Base-by-base conservation (phyloP, 2,888 invertebrate genomes). In the Laothoe populi region DNA sequence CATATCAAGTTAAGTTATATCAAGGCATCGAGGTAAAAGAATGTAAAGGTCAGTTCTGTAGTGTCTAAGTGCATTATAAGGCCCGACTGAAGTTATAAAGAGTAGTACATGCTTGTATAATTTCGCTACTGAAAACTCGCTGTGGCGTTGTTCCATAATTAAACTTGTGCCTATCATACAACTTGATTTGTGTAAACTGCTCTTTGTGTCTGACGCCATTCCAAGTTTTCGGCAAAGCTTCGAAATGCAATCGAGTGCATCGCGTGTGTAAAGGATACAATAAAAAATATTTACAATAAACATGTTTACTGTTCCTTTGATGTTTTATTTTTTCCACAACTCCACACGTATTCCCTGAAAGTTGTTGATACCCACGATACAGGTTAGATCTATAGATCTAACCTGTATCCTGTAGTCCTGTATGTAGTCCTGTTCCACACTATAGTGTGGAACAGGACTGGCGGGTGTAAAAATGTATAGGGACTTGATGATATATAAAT, bases 211-310 rank as follows among this genome's bases (percentile, higher is more conserved):
- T 2, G 38, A 73, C 66, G 71, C 73, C 78, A 78, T 80, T 76
- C 75, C 78, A 76, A 81, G 82, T 84, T 81, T 77, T 72, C 67
- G 64, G 69, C 65, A 76, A 80, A 62, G 86, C 86, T 88, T 87
- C 71, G 76, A 77, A 78, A 82, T 53, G 82, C 77, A 81, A 82
- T 82, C 72, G 82, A 85, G 78, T 82, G 85, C 85, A 84, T 87
- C 82, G 88, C 87, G 86, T 87, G 81, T 87, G 82, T 87, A 89
- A 87, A 82, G 79, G 82, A 88, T 88, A 91, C 87, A 91, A 91
- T 90, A 91, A 91, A n/a, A 86, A 86, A 87, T 91, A 91, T 92
- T 91, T 90, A 90, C 90, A 91, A 89, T 90, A 90, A 90, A 90
- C 88, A 92, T 90, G 91, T 92, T 92, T 91, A 92, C 90, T 91